These are phyloP conservation scores for Hydrozoanthus gracilis DNA, from an alignment of 92 coral and sea anemone species.

Conservation along the genomic window DNA sequence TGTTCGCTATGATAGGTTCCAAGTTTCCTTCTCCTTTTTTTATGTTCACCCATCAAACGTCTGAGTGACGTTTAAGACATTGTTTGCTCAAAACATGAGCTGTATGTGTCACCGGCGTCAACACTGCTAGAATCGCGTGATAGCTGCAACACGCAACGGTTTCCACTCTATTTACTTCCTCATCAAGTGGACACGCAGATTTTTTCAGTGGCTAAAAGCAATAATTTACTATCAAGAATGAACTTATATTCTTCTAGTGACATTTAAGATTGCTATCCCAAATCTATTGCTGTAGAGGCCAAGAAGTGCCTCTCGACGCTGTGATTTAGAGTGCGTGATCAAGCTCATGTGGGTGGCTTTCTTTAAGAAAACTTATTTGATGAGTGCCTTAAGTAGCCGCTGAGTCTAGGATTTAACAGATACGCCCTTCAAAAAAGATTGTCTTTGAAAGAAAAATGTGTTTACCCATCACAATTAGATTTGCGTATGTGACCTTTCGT, in stretches of 20 bases:
- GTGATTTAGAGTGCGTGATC: background rate
- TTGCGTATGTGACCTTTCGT: slow-evolving; percentile 41
- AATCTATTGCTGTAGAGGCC: background rate
- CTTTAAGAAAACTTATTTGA: slow-evolving; percentile 6
- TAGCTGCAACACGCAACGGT: slow-evolving; percentile 12
- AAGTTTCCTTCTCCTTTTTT: background rate
- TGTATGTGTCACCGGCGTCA: background rate
- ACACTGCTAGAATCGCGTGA: slow-evolving; percentile 24
- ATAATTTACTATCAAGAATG: too few relatives aligned
- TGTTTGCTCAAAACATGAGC: slow-evolving; percentile 34
- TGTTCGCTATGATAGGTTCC: slow-evolving; percentile 1
- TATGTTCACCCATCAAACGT: background rate
- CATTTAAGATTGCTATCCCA: background rate
- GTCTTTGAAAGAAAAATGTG: slow-evolving; percentile 32
- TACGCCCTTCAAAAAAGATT: slow-evolving; percentile 44
- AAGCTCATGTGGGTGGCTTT: slow-evolving; percentile 12
- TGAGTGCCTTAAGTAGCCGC: slow-evolving; percentile 37
- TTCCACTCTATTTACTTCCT: slow-evolving; percentile 6
- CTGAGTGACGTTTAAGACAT: slow-evolving; percentile 36
- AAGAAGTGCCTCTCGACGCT: background rate
- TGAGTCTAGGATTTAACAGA: slow-evolving; percentile 42
- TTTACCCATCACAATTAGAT: slow-evolving; percentile 41
- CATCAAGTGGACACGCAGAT: background rate
- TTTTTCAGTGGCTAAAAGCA: background rate
- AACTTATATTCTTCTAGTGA: background rate